A percentile compares a stretch with the other conserved stretches of the same genome.
Evolutionary conservation across 2,113 vertebrate species (phyloP).

Genomic region (Myiozetetes cayanensis): DNA sequence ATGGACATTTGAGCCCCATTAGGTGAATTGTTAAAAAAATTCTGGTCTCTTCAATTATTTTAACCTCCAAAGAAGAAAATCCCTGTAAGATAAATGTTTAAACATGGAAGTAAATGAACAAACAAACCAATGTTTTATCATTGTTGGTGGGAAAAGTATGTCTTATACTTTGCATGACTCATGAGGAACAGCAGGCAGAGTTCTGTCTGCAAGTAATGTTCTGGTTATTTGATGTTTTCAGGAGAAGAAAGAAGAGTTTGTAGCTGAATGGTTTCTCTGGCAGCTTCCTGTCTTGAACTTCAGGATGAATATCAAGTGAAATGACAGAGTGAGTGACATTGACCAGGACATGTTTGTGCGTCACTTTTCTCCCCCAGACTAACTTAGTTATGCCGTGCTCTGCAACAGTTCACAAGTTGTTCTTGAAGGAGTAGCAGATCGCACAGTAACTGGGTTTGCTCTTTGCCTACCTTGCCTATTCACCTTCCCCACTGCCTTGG

Average conservation of each 20-base stretch:
- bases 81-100: neutral
- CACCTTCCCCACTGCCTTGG: neutral
- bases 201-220: neutral
- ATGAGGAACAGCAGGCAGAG: neutral
- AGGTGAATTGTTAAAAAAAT: neutral
- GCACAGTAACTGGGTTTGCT: neutral
- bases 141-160: neutral
- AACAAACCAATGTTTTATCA: neutral
- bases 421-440: neutral
- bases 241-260: neutral
- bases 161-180: neutral
- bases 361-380: neutral
- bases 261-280: neutral
- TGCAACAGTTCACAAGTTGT: neutral
- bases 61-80: neutral
- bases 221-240: neutral
- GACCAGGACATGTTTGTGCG: neutral
- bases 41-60: neutral
- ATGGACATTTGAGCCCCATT: neutral
- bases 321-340: neutral
- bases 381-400: neutral
- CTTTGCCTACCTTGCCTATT: slow-evolving; percentile 4
- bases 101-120: neutral
- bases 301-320: neutral
- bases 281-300: slow-evolving; percentile 14